A percentile compares a stretch with the other conserved stretches of the same genome.
These are phyloP conservation scores for Rostratula benghalensis DNA, from an alignment of 2,113 vertebrate species.

Conservation along the genomic window DNA sequence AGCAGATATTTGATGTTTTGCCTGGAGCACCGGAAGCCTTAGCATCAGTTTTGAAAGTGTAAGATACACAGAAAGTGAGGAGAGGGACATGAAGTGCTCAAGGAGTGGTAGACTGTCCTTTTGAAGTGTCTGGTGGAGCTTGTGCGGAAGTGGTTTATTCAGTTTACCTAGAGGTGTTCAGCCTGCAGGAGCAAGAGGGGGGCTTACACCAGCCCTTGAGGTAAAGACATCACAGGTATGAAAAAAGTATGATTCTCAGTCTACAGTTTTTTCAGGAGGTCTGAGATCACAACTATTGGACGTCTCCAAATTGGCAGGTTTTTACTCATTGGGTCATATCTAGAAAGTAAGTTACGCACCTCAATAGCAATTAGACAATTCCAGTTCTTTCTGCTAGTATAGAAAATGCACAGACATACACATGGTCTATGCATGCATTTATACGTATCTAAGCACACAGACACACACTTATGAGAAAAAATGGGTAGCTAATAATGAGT, in stretches of 20 bases:
- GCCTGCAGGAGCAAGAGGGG: neutral
- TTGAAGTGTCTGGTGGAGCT: neutral
- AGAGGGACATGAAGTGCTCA: neutral
- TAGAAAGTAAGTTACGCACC: neutral
- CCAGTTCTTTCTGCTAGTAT: neutral
- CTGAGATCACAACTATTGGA: neutral
- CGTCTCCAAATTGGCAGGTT: neutral
- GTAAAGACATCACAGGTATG: neutral
- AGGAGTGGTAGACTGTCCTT: neutral
- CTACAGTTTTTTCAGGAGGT: neutral
- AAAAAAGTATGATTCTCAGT: neutral
- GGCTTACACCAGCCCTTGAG: neutral
- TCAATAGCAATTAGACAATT: neutral
- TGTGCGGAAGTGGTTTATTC: neutral
- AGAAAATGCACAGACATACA: neutral
- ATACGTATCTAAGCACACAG: neutral
- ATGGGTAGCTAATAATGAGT: neutral
- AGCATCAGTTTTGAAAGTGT: neutral
- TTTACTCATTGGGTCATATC: neutral
- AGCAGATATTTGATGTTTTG: neutral
- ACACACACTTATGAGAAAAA: neutral
- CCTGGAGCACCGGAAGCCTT: neutral
- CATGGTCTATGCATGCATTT: accelerated
- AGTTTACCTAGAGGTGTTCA: neutral
- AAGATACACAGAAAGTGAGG: neutral